Evolutionary conservation across 2,888 invertebrate species (phyloP), one percentile per base, ranked within the genome.

Genomic region (Monopis laevigella): DNA sequence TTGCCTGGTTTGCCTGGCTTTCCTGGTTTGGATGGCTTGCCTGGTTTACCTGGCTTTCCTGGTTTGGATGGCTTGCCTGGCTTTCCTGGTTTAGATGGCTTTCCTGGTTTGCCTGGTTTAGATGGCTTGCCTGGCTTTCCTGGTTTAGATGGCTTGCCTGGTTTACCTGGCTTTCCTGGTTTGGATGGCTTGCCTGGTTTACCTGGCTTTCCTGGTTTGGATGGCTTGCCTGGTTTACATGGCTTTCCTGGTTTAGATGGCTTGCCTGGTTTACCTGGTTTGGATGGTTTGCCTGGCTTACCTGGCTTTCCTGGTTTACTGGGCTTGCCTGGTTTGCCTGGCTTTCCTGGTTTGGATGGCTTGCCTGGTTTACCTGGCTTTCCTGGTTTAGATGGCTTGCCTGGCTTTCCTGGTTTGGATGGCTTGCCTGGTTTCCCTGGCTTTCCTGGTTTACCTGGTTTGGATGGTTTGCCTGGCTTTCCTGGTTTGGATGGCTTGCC

Each of bases 41-140:
- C 29, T 5, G 29, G 29, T 6, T 10, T 7, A 5, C 41, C 40
- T 8, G 42, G 16, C 24, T 13, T 27, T 7, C 26, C 19, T 36
- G 45, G 40, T 12, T 21, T 27, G 1, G 45, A 45, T 2, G 47
- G 46, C 1, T 24, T 13, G 18, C 42, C 35, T 3, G 45, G 39
- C 12, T 29, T 7, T 6, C 29, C 11, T 10, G n/a, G 24, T 8
- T 21, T 21, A 8, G 5, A 5, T 29, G 29, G 29, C n/a, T 29
- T 29, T 4, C 29, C 11, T 7, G 29, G 29, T 29, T 6, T 11
- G 8, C 7, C 7, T 29, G 29, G 29, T 5, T 29, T 7, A 11
- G 7, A 6, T 5, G 29, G 29, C n/a, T 29, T 7, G 8, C 11
- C 11, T 10, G 29, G 29, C n/a, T 29, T 29, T 4, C 29, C 11